phyloP scores from a whole-genome alignment of 2,797 vertebrate species.

The Austrolebias charrua region DNA sequence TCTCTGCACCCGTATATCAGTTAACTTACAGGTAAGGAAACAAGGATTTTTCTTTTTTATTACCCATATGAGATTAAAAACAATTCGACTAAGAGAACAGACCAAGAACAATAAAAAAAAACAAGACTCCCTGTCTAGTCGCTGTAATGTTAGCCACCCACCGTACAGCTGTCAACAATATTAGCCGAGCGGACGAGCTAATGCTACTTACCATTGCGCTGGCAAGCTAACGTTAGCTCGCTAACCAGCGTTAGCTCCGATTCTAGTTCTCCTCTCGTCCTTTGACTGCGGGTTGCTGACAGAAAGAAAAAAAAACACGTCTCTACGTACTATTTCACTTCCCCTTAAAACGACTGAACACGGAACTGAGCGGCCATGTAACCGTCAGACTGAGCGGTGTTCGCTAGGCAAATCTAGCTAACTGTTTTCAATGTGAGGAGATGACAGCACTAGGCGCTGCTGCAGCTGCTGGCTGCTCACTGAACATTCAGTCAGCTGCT shows the following conservation, averaged over 20 bases:
- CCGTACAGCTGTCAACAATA: conserved; percentile 30
- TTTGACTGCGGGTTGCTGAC: neutral
- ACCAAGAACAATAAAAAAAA: too few species aligned
- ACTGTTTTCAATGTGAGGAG: conserved; percentile 41
- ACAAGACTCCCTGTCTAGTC: neutral
- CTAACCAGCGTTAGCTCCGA: conserved; percentile 67
- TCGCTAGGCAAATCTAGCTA: conserved; percentile 49
- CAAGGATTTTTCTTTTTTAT: conserved; percentile 17
- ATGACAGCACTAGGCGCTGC: conserved; percentile 51
- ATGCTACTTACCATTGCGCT: conserved; percentile 66
- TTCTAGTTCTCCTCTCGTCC: conserved; percentile 35
- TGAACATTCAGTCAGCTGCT: conserved; percentile 52
- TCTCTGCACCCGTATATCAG: conserved; percentile 35
- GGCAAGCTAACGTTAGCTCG: conserved; percentile 68
- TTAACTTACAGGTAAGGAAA: conserved; percentile 58
- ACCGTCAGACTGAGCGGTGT: neutral
- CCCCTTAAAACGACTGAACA: neutral
- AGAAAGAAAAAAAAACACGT: conserved; percentile 23
- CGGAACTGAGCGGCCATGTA: neutral
- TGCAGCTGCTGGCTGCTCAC: conserved; percentile 46
- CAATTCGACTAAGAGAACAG: neutral
- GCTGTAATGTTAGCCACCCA: conserved; percentile 45
- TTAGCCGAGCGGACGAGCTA: conserved; percentile 45
- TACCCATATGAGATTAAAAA: conserved; percentile 17
- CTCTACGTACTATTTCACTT: neutral